Conservation (phyloP, 2,113 vertebrate species). For the Vombatus ursinus region DNA sequence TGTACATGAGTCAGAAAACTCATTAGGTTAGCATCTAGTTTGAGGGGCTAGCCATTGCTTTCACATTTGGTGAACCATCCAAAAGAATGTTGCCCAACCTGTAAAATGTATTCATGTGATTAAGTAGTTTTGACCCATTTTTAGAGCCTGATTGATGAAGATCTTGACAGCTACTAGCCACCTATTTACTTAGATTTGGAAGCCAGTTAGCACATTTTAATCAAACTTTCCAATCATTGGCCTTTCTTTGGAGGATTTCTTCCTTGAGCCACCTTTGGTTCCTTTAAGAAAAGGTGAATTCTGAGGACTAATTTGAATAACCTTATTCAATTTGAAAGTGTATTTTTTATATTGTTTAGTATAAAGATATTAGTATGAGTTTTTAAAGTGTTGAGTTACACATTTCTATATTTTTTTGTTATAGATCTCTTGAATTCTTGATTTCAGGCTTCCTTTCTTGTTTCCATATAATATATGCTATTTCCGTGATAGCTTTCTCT, state of each 20-base stretch:
- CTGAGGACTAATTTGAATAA: background rate
- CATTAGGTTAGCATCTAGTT: background rate
- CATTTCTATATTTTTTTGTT: background rate
- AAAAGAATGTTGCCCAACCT: background rate
- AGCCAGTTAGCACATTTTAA: background rate
- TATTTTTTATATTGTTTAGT: background rate
- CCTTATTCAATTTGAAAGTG: background rate
- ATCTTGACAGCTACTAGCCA: background rate
- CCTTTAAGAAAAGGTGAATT: background rate
- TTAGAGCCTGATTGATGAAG: background rate
- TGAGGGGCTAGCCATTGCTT: background rate
- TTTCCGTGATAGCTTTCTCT: background rate
- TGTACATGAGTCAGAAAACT: background rate
- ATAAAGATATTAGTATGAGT: background rate
- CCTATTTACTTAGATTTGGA: background rate
- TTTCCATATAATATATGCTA: background rate
- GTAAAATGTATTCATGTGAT: background rate
- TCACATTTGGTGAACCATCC: background rate
- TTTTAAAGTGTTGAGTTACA: background rate
- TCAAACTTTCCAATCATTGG: background rate
- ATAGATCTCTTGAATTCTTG: background rate
- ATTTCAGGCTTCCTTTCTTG: background rate
- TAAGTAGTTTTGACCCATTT: background rate
- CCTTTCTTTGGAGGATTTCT: background rate
- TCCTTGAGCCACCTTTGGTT: background rate